Evolutionary conservation across 2,888 invertebrate species (phyloP), one percentile per base, ranked within the genome.

Genomic region (Microctonus hyperodae): DNA sequence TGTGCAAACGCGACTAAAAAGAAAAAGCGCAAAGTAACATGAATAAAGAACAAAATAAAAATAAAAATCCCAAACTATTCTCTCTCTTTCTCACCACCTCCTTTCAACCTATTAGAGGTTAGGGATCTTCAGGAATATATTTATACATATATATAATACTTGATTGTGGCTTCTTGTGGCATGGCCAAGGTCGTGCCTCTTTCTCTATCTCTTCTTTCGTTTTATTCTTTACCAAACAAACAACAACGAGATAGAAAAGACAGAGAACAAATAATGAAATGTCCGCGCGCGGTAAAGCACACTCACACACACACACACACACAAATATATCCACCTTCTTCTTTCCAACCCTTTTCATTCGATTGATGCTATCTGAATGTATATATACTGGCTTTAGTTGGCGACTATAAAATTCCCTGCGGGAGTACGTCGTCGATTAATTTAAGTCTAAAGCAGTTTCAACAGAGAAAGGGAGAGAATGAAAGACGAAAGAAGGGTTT

Each of bases 361-460:
- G 37, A 20, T 44, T 57, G 62, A 67, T 67, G 62, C 35, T 67
- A 67, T 67, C 66, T 44, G 57, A n/a, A 7, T 61, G 7, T 44
- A 40, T 44, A 55, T 57, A 51, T 50, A 62, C 48, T 44, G 61
- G 40, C 23, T 31, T 28, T 23, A 7, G 56, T 60, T 31, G 55
- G 35, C 56, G 61, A 66, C 60, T 61, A 59, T 65, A 65, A 65
- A 65, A 65, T 65, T 65, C 65, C 50, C 59, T 22, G 53, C 59
- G 65, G 58, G 58, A 33, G 60, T 65, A 58, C 65, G 59, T 65
- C 59, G 65, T 58, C 65, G 65, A 65, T 65, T 65, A 65, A 65
- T 65, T 65, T 65, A 65, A 65, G 59, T 65, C 59, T 53, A 33
- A 44, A 33, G 58, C 50, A 40, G 51, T 44, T 33, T 44, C 6